These are phyloP conservation scores for Bombus confusus DNA, from an alignment of 1,140 invertebrate genomes.

Conservation along the genomic window DNA sequence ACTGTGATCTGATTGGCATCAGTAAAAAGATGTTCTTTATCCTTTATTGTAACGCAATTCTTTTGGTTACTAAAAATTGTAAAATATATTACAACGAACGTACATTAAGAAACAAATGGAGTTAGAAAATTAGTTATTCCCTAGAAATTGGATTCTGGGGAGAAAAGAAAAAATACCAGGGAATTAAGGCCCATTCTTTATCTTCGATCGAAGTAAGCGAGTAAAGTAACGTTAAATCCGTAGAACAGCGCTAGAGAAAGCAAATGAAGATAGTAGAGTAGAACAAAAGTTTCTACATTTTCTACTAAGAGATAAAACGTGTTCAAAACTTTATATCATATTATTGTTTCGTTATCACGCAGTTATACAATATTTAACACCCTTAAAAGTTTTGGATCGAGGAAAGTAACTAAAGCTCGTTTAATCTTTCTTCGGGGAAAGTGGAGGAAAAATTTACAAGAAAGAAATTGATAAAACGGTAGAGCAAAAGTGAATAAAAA, in stretches of 20 bases:
- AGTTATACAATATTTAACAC: too few relatives aligned
- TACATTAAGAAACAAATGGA: not conserved
- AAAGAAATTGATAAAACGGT: too few relatives aligned
- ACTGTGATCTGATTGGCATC: not conserved
- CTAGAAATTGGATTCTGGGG: not conserved
- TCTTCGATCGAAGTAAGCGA: not conserved
- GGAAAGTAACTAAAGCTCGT: too few relatives aligned
- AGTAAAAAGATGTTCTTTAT: not conserved
- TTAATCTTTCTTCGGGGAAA: too few relatives aligned
- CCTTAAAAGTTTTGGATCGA: too few relatives aligned
- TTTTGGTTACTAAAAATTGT: not conserved
- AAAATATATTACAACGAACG: not conserved
- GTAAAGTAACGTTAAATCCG: not conserved
- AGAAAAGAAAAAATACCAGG: not conserved
- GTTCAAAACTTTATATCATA: too few relatives aligned
- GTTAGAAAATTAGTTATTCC: not conserved
- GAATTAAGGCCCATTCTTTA: not conserved
- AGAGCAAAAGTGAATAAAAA: too few relatives aligned
- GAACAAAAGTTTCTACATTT: too few relatives aligned
- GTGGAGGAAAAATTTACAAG: too few relatives aligned
- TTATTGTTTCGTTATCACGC: too few relatives aligned
- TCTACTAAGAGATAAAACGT: too few relatives aligned
- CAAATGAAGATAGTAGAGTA: too few relatives aligned
- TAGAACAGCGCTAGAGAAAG: not conserved
- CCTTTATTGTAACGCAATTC: not conserved